phyloP scores from a whole-genome alignment of 1,140 invertebrate species.

The Probaryconus sp. region DNA sequence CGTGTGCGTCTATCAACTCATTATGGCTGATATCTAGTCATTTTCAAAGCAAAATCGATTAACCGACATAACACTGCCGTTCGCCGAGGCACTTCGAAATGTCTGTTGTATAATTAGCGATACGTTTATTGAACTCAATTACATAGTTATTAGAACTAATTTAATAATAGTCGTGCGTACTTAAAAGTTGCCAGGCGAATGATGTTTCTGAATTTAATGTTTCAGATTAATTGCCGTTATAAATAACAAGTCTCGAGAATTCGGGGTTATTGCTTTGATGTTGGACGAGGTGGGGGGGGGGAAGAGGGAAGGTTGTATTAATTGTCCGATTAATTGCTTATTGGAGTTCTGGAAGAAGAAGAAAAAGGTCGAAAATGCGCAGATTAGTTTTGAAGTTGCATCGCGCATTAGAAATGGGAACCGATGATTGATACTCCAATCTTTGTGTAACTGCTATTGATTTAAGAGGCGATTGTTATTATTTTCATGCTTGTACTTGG shows the following conservation, averaged over 20 bases:
- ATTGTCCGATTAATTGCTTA: constrained; percentile 30
- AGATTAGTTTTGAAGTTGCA: constrained; percentile 20
- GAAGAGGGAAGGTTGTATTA: constrained; percentile 19
- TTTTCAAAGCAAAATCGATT: constrained; percentile 51
- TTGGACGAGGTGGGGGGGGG: not conserved
- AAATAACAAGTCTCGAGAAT: constrained; percentile 20
- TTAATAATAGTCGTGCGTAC: constrained; percentile 22
- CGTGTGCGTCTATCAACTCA: constrained; percentile 46
- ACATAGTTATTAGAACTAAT: constrained; percentile 48
- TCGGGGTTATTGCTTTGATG: constrained; percentile 14
- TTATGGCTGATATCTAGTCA: constrained; percentile 47
- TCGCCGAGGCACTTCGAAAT: constrained; percentile 40
- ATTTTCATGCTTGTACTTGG: not conserved
- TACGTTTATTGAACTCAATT: constrained; percentile 40
- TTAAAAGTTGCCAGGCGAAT: constrained; percentile 8
- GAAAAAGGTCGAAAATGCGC: constrained; percentile 21
- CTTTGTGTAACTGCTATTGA: constrained; percentile 24
- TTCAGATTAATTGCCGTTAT: constrained; percentile 10
- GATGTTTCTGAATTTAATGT: constrained; percentile 2
- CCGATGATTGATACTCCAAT: constrained; percentile 17
- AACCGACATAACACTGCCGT: constrained; percentile 36
- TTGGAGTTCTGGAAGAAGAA: too few species aligned
- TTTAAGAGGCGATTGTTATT: not conserved
- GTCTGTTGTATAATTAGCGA: constrained; percentile 44
- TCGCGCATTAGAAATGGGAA: constrained; percentile 31